phyloP scores from a whole-genome alignment of 2,888 invertebrate genomes.

The Phania funesta region DNA sequence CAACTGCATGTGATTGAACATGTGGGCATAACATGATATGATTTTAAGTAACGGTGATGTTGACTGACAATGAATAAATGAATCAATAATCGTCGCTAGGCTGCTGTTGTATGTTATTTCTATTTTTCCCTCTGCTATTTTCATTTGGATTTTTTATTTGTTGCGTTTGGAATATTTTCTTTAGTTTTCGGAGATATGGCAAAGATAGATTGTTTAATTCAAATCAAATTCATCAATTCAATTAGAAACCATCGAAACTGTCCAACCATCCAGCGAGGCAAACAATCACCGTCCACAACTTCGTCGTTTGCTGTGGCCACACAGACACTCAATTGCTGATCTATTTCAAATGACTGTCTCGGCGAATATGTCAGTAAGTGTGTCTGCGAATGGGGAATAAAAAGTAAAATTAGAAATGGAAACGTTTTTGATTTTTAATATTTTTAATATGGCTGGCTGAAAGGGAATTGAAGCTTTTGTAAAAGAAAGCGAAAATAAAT shows the following conservation, averaged over 20 bases:
- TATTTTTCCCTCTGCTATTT: not conserved
- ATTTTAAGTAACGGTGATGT: slow-evolving; percentile 59
- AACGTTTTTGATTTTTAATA: slow-evolving; percentile 34
- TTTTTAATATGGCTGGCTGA: slow-evolving; percentile 54
- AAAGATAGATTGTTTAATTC: slow-evolving; percentile 60
- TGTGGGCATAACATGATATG: slow-evolving; percentile 15
- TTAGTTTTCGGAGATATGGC: slow-evolving; percentile 33
- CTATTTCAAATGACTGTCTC: slow-evolving; percentile 56
- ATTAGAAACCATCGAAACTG: slow-evolving; percentile 32
- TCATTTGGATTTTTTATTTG: not conserved
- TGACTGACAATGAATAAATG: slow-evolving; percentile 55
- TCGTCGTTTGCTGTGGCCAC: slow-evolving; percentile 33
- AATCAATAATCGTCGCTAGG: slow-evolving; percentile 61
- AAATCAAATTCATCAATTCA: slow-evolving; percentile 61
- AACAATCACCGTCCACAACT: slow-evolving; percentile 3
- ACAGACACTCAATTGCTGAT: slow-evolving; percentile 53
- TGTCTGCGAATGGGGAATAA: slow-evolving; percentile 33
- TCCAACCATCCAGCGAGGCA: slow-evolving; percentile 3
- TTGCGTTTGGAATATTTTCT: not conserved
- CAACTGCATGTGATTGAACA: not conserved
- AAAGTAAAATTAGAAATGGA: slow-evolving; percentile 38
- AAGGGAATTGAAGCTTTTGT: slow-evolving; percentile 54
- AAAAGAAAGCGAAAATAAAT: slow-evolving; percentile 55
- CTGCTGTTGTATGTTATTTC: slow-evolving; percentile 4
- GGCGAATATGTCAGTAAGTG: not conserved